Base-by-base conservation (phyloP, 1,140 invertebrate species). In the Halesus radiatus region DNA sequence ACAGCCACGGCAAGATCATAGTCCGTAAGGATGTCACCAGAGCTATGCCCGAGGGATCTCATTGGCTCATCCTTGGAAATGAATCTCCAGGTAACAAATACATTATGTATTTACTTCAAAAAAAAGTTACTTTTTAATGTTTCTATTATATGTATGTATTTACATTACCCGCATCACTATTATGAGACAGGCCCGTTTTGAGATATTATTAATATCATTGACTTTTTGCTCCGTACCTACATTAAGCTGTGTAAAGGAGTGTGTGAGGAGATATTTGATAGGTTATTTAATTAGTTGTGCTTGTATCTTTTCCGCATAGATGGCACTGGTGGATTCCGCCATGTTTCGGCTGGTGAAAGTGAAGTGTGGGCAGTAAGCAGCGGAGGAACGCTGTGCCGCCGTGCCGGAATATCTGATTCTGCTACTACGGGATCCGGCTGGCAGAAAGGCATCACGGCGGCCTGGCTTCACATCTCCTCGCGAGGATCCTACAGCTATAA, bases 311-410 rank as follows among this genome's bases (percentile, higher is more conserved):
- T 45, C 37, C 10, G 10, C 10, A 85, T 82, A 90, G 88, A 90
- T 72, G 85, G 88, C 54, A 94, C 94, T 56, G 90, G 90, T 58
- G 92, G 92, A n/a, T 91, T 96, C 56, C 94, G 94, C 84, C 92
- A 95, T 85, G 92, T 97, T 29, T 94, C 95, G 0, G 93, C 93
- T 18, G 94, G 94, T 23, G 86, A 88, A 18, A 89, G 91, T 29
- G 92, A 92, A 16, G 93, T 97, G 20, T 96, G 95, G 95, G 94
- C 94, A 6, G 89, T 96, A 29, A 92, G 92, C 6, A 89, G 91
- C 23, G 91, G 92, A 80, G 95, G 95, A n/a, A 90, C 92, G n/a
- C 87, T 96, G 15, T 93, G 93, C 78, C 90, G 92, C 72, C 91
- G 96, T 60, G 90, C 92, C 78, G 95, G 95, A 8, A 91, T 96